These are phyloP conservation scores for Cydia amplana DNA, from an alignment of 1,140 invertebrate species.

Conservation along the genomic window DNA sequence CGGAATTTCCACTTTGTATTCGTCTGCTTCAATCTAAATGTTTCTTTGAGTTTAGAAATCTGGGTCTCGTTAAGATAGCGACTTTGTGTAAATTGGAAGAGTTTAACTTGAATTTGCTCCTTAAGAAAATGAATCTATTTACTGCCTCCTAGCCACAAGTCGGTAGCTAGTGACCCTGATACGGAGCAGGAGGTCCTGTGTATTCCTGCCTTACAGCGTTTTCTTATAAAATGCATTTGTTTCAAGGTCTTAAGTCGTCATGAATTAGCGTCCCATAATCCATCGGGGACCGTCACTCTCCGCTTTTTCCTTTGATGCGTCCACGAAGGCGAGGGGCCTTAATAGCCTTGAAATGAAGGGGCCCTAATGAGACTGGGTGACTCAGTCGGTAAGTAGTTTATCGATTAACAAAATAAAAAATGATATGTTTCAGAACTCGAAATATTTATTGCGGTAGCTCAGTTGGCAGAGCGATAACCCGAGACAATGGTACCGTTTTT, in stretches of 20 bases:
- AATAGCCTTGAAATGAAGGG: slow-evolving; percentile 18
- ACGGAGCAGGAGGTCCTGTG: no score
- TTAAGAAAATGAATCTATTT: no score
- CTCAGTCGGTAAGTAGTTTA: background rate
- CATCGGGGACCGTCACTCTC: background rate
- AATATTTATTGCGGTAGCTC: no score
- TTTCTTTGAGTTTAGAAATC: slow-evolving; percentile 7
- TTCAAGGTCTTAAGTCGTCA: background rate
- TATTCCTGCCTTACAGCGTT: no score
- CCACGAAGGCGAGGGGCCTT: background rate
- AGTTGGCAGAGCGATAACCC: no score
- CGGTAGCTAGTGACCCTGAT: no score
- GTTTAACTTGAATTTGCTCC: background rate
- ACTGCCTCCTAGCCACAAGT: no score
- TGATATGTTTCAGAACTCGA: no score
- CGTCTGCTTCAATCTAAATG: background rate
- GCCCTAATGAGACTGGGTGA: slow-evolving; percentile 2
- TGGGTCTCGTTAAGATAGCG: background rate
- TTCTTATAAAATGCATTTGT: background rate
- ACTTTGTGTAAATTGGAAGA: background rate
- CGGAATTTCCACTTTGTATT: slow-evolving; percentile 34
- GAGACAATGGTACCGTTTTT: no score
- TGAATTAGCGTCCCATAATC: slow-evolving; percentile 7
- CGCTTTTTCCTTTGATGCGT: slow-evolving; percentile 8
- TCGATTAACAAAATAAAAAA: background rate